Evolutionary conservation across 2,888 invertebrate genomes (phyloP).

Genomic region (Philereme transversata): DNA sequence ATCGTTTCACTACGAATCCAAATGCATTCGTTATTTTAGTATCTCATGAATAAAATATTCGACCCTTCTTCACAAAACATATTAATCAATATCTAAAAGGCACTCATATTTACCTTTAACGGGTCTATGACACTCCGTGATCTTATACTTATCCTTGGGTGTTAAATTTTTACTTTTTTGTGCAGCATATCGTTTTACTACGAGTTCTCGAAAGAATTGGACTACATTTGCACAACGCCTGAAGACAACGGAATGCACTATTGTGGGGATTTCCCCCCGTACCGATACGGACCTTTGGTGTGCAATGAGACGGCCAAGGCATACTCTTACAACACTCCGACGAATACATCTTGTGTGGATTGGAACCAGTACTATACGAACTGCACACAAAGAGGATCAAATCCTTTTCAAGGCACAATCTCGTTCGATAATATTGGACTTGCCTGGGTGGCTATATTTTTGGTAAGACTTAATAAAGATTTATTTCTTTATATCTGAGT

Average conservation of each 20-base stretch:
- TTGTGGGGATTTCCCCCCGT: slow-evolving; percentile 93
- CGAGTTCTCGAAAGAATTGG: slow-evolving; percentile 94
- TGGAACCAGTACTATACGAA: slow-evolving; percentile 99
- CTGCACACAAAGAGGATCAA: slow-evolving; percentile 95
- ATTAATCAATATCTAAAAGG: slow-evolving; percentile 36
- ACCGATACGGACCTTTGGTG: slow-evolving; percentile 87
- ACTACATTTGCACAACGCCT: slow-evolving; percentile 97
- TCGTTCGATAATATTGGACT: slow-evolving; percentile 99
- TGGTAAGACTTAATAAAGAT: slow-evolving; percentile 86
- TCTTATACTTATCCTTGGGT: not conserved
- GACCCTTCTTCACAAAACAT: slow-evolving; percentile 33
- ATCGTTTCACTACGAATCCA: slow-evolving; percentile 28
- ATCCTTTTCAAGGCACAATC: slow-evolving; percentile 99
- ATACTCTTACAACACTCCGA: slow-evolving; percentile 85
- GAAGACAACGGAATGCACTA: slow-evolving; percentile 98
- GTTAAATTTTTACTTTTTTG: slow-evolving; percentile 32
- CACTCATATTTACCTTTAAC: slow-evolving; percentile 27
- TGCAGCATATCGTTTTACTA: slow-evolving; percentile 91
- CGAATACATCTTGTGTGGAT: slow-evolving; percentile 94
- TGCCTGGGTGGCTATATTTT: slow-evolving; percentile 99
- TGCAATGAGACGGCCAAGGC: slow-evolving; percentile 91
- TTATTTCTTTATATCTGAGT: not conserved
- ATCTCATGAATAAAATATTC: slow-evolving; percentile 37
- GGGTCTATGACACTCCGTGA: slow-evolving; percentile 11
- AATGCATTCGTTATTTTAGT: slow-evolving; percentile 29